A percentile compares a stretch with the other conserved stretches of the same genome.
Conservation (phyloP, 2,113 vertebrate species). For the Oenanthe oenanthe region DNA sequence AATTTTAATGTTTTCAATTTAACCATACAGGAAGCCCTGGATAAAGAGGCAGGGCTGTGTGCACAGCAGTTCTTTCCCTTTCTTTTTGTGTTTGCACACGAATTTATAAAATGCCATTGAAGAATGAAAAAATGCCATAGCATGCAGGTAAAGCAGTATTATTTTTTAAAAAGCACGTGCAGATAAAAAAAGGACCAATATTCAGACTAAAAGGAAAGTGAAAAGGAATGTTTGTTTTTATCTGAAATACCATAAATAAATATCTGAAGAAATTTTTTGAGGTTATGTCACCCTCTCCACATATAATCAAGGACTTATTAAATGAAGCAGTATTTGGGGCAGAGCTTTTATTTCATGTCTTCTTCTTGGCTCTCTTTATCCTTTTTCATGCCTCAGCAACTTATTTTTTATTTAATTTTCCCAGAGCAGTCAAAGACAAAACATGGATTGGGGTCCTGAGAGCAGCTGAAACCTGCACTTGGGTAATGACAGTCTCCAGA, state of each 20-base stretch:
- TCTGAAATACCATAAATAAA: not conserved
- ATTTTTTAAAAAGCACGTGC: not conserved
- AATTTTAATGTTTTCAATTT: not conserved
- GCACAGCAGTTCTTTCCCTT: not conserved
- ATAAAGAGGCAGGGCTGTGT: not conserved
- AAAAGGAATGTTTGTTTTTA: not conserved
- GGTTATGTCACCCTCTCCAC: not conserved
- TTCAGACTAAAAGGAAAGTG: not conserved
- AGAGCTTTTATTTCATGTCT: not conserved
- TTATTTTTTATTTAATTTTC: conserved; percentile 12
- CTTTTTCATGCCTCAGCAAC: not conserved
- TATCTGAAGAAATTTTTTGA: not conserved
- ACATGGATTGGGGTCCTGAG: not conserved
- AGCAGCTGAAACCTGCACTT: not conserved
- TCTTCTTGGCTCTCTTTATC: not conserved
- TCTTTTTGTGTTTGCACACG: not conserved
- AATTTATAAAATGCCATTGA: not conserved
- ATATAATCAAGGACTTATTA: not conserved
- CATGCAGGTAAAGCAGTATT: not conserved
- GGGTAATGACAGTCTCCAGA: not conserved
- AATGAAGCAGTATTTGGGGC: not conserved
- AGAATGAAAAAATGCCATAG: not conserved
- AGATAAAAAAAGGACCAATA: not conserved
- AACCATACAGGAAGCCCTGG: not conserved
- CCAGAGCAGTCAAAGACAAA: not conserved